Percentiles rank a stretch among this genome's conserved stretches.
Evolutionary conservation across 2,113 vertebrate genomes (phyloP).

Genomic region (Lepisosteus osseus): DNA sequence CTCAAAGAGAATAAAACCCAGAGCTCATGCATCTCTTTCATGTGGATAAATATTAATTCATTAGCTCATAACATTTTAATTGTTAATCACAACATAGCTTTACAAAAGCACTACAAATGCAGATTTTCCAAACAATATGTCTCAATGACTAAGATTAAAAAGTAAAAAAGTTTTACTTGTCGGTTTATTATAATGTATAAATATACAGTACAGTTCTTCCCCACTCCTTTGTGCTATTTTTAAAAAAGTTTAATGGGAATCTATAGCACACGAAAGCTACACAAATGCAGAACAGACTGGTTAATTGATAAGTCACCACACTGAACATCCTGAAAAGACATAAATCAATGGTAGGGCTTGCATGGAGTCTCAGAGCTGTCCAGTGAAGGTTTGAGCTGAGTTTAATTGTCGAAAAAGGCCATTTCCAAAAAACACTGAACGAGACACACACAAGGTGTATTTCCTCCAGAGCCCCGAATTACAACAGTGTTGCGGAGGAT

Average conservation of each 20-base stretch:
- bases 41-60: background rate
- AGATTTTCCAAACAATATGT: background rate
- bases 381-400: too few relatives aligned
- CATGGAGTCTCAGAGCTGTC: too few relatives aligned
- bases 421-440: too few relatives aligned
- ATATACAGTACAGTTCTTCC: background rate
- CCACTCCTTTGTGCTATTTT: background rate
- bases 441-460: too few relatives aligned
- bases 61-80: background rate
- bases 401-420: too few relatives aligned
- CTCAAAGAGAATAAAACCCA: background rate
- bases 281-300: slow-evolving; percentile 46
- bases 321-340: slow-evolving; percentile 42
- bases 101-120: background rate
- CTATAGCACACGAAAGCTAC: background rate
- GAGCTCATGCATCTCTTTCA: background rate
- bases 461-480: too few relatives aligned
- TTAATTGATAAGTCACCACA: slow-evolving; percentile 64
- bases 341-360: too few relatives aligned
- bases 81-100: background rate
- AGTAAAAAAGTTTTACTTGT: background rate
- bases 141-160: background rate
- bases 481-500: too few relatives aligned
- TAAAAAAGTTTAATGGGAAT: background rate
- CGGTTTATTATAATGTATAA: slow-evolving; percentile 5